Base-by-base conservation (phyloP, 1,140 invertebrate species). In the Zaprionus taronus region DNA sequence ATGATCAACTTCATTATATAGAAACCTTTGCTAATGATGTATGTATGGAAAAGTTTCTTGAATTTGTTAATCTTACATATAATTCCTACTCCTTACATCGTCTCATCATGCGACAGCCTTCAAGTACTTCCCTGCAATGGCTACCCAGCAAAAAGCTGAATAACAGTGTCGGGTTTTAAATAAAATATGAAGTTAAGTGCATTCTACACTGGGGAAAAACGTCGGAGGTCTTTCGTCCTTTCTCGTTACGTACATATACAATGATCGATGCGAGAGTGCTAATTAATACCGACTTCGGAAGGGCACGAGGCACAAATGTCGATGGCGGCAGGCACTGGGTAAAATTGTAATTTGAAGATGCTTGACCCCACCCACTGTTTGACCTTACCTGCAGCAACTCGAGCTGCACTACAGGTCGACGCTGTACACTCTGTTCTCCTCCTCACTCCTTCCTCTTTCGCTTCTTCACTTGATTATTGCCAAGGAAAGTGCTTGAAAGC, bases 291-390 rank as follows among this genome's bases (percentile, higher is more conserved):
- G 57, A 62, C 56, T 41, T 15, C 56, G 11, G 53, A 57, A 47
- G 15, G n/a, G n/a, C 41, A 38, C 41, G 6, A 9, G n/a, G 5
- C 41, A n/a, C 41, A n/a, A n/a, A 17, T n/a, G 2, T 20, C 41
- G 41, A 17, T 20, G 53, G 17, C 17, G 17, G 56, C 28, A 22
- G 41, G 14, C 14, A 38, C 14, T 26, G 26, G 26, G 20, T 20
- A 51, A 36, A 41, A 56, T 55, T 68, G 65, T 68, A 73, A 73
- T 68, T 73, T 61, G 20, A 56, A 53, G 56, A 47, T 61, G 65
- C 28, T 47, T 28, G 15, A 70, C 26, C 51, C 24, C 17, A 4
- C 20, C 20, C 47, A 14, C 47, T 4, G 47, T 20, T 47, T n/a
- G 26, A 17, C 60, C 15, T 15, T 49, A 28, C 20, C 5, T 60